Evolutionary conservation across 2,797 vertebrate genomes (phyloP), one percentile per base, ranked within the genome.

Genomic region (Microhierax caerulescens): DNA sequence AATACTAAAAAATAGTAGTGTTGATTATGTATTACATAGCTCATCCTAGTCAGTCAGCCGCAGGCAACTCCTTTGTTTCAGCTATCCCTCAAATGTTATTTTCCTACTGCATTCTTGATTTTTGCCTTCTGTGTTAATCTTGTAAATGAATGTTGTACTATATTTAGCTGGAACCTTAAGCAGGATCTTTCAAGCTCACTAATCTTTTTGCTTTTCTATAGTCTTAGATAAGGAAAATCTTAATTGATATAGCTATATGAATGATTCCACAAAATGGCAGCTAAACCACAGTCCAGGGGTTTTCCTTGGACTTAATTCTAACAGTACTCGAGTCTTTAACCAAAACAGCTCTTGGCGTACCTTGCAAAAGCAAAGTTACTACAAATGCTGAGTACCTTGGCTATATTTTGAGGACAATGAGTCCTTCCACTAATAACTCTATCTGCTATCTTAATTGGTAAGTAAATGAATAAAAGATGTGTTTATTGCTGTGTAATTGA

Each of bases 391-490:
- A n/a, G 14, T 39, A 8, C 74, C 48, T 63, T 75, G 36, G 63
- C 61, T 84, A 56, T 51, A 78, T 92, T 87, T 89, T 89, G 89
- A 95, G 84, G 60, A 48, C 87, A 93, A 53, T 10, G 65, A 73
- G 43, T 47, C 48, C 69, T 92, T 95, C 64, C 43, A 47, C 67
- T 93, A 92, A 94, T 83, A 93, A 88, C 37, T 91, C 54, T 84
- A 75, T 78, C 85, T 94, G 21, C 7, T 83, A 20, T 89, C 80
- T 95, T 95, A 95, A 96, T 84, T 91, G 85, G 59, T 47, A 59
- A 79, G 54, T 76, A 86, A 93, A 95, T 85, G 76, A 95, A 91
- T 92, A 93, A 95, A 95, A 95, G 20, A 75, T 91, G 67, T 39
- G 50, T 75, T 93, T 94, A 90, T 96, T 94, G 51, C 68, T 25